phyloP scores from a whole-genome alignment of 2,797 vertebrate genomes.

The Characodon lateralis region DNA sequence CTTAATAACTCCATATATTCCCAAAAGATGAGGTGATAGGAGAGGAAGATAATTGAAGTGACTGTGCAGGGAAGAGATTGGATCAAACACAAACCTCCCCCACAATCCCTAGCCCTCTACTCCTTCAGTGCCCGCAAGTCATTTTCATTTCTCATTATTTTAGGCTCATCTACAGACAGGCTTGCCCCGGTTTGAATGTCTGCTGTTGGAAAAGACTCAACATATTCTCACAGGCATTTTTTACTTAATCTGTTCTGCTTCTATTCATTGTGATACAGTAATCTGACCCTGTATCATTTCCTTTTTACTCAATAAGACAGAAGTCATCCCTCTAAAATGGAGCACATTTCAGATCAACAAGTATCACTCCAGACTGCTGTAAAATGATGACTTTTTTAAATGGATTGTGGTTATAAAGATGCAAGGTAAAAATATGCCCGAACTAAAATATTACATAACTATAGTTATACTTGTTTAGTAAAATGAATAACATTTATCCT shows the following conservation, averaged over 20 bases:
- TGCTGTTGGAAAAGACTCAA: slow-evolving; percentile 54
- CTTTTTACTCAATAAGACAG: slow-evolving; percentile 11
- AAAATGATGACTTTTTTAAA: neutral
- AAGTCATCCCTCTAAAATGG: slow-evolving; percentile 7
- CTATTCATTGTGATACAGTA: slow-evolving; percentile 40
- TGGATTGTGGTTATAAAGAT: neutral
- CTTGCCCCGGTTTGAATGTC: slow-evolving; percentile 54
- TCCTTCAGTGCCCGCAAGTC: slow-evolving; percentile 82
- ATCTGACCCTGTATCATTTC: slow-evolving; percentile 29
- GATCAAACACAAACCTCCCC: slow-evolving; percentile 79
- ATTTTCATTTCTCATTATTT: slow-evolving; percentile 85
- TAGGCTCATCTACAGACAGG: slow-evolving; percentile 62
- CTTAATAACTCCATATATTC: slow-evolving; percentile 76
- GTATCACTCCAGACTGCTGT: neutral
- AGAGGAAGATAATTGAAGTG: slow-evolving; percentile 86
- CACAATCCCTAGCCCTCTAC: slow-evolving; percentile 68
- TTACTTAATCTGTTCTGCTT: slow-evolving; percentile 48
- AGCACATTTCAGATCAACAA: slow-evolving; percentile 17
- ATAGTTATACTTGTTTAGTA: neutral
- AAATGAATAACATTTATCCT: neutral
- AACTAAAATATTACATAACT: too few relatives aligned
- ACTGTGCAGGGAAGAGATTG: slow-evolving; percentile 79
- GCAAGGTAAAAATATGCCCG: neutral
- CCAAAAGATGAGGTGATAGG: slow-evolving; percentile 64
- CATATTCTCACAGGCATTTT: slow-evolving; percentile 47